Conservation (phyloP, 2,113 vertebrate genomes). For the Atherinomorus stipes region DNA sequence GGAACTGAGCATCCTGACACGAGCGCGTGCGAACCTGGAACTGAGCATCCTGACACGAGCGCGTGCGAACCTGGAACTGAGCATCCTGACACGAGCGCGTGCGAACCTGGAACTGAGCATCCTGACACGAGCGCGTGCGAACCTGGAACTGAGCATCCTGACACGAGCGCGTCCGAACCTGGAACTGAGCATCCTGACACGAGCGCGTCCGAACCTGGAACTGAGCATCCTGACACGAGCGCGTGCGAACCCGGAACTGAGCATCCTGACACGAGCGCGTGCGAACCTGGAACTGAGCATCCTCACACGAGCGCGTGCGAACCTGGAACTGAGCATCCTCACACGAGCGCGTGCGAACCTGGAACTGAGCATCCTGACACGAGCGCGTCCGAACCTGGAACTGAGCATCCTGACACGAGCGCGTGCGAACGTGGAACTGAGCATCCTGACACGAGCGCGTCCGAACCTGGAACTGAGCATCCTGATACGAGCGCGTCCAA, state of each 20-base stretch:
- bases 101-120: slow-evolving; percentile 28
- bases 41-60: slow-evolving; percentile 29
- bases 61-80: slow-evolving; percentile 28
- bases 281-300: slow-evolving; percentile 28
- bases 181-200: slow-evolving; percentile 29
- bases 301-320: slow-evolving; percentile 26
- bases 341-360: slow-evolving; percentile 28
- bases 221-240: slow-evolving; percentile 29
- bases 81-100: slow-evolving; percentile 33
- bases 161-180: slow-evolving; percentile 28
- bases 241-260: slow-evolving; percentile 27
- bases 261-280: slow-evolving; percentile 33
- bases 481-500: slow-evolving; percentile 26
- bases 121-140: slow-evolving; percentile 26
- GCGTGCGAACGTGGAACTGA: slow-evolving; percentile 27
- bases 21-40: slow-evolving; percentile 26
- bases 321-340: slow-evolving; percentile 29
- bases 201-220: slow-evolving; percentile 26
- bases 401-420: slow-evolving; percentile 29
- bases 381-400: slow-evolving; percentile 26
- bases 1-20: slow-evolving; percentile 29
- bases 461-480: slow-evolving; percentile 28
- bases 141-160: slow-evolving; percentile 29
- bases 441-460: slow-evolving; percentile 33
- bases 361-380: slow-evolving; percentile 29